Percentiles rank a stretch among this genome's conserved stretches.
Conservation (phyloP, 2,888 invertebrate species). For the Megaustenia siamemsis region DNA sequence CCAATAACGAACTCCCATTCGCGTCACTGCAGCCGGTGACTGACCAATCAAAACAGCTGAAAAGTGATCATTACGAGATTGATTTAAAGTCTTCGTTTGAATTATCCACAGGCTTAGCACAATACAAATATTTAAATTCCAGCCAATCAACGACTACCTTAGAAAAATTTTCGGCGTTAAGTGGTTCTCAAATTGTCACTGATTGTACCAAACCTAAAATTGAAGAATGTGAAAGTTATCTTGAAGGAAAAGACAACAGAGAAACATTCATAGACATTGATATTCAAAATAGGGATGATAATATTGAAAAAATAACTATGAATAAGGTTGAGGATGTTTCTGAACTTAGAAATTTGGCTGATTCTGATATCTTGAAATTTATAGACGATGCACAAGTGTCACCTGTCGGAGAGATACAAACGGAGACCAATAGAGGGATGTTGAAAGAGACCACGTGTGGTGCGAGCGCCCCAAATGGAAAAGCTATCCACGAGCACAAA, state of each 20-base stretch:
- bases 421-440: too few relatives aligned
- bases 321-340: too few relatives aligned
- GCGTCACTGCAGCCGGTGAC: not conserved
- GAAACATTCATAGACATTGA: too few relatives aligned
- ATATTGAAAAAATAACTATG: too few relatives aligned
- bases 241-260: slow-evolving; percentile 69
- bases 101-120: not conserved
- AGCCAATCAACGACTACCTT: not conserved
- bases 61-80: not conserved
- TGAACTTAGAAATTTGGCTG: too few relatives aligned
- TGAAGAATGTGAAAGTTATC: slow-evolving; percentile 69
- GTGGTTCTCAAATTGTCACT: slow-evolving; percentile 44
- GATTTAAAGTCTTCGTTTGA: not conserved
- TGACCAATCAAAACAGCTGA: not conserved
- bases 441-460: too few relatives aligned
- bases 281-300: too few relatives aligned
- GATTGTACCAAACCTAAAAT: slow-evolving; percentile 31
- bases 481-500: too few relatives aligned
- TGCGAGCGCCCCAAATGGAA: too few relatives aligned
- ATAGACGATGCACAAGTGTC: too few relatives aligned
- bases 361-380: too few relatives aligned
- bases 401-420: too few relatives aligned
- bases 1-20: not conserved
- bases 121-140: not conserved
- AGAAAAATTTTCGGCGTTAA: not conserved